Evolutionary conservation across 2,113 vertebrate species (phyloP), one percentile per base, ranked within the genome.

Genomic region (Spea bombifrons): DNA sequence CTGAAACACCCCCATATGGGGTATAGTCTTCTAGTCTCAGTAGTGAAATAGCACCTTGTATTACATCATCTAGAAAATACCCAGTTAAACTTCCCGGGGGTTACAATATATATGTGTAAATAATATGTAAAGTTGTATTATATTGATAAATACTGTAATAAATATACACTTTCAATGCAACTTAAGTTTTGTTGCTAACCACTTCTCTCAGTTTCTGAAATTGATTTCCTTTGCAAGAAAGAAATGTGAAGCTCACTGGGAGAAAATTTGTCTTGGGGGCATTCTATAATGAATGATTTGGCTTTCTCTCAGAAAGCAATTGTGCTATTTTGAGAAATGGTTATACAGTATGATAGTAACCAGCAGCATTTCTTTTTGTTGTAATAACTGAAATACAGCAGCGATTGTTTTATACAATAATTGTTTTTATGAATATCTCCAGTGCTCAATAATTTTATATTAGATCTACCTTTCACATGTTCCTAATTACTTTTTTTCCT

Each of bases 281-380:
- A 61, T 84, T 90, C 83, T 72, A 68, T 87, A 90, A 88, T 85
- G 85, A 90, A 89, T 88, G 78, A 84, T 81, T 88, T 85, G 78
- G 82, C 82, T 85, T 83, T 78, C 84, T 85, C 77, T 83, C 78
- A 86, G 81, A 76, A 84, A 87, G 78, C 81, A 78, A 70, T 81
- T 86, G 78, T 81, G 75, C 82, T 90, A 84, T 90, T 90, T 88
- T 88, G 75, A 89, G 88, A 88, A 87, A 85, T 85, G 82, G 82
- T 84, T 84, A 84, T 83, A 83, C 43, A 88, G 71, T 75, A 82
- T 81, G 63, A 83, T 82, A 75, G 72, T 86, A 85, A 89, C 85
- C 84, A 90, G 84, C 82, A 86, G 76, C 71, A 68, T 66, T 75
- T 86, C 66, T 66, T 84, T 88, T 87, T 82, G 79, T 84, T 85